Base-by-base conservation (phyloP, 53 echinoderm and acorn worm genomes). In the Actinopyga echinites region DNA sequence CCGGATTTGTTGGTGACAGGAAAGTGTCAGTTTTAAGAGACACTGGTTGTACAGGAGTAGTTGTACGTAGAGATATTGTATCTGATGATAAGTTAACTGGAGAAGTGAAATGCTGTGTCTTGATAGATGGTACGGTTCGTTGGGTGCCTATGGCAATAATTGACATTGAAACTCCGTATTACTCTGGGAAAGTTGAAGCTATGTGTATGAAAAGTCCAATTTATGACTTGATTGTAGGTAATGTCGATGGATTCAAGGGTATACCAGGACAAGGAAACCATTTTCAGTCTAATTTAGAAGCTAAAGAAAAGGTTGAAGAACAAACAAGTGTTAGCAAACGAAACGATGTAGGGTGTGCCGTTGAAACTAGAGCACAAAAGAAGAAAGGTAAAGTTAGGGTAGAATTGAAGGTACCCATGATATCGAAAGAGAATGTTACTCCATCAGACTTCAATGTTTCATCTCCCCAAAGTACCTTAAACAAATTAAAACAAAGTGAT, bases 171-270 rank as follows among this genome's bases (percentile, higher is more conserved):
- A 36, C 58, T 20, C 88, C 53, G 7, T 87, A 69, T 10, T 83
- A 43, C 56, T 26, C 11, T 9, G 88, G 88, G 24, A 20, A 30
- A 25, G 64, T 62, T 75, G 74, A 62, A 35, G 88, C 75, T 17
- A 30, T 83, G 26, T 74, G 83, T 21, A 83, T 88, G 83, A 31
- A 53, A 30, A 29, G 56, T 7, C 83, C 88, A n/a, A 30, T 88
- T 12, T 88, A 63, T 83, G 88, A 88, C 74, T 21, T 88, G 28
- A 74, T 88, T 62, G 29, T 88, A 21, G 83, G 83, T 1, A 86
- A 83, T 44, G 77, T 83, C 37, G 56, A 53, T 7, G 69, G 56
- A 7, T 49, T 79, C 37, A n/a, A 64, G 62, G 2, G 65, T 79
- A 37, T 37, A 37, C 37, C 3, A 37, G 37, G 37, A 7, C 37